Base-by-base conservation (phyloP, 1,140 invertebrate species). In the Gryllus bimaculatus region DNA sequence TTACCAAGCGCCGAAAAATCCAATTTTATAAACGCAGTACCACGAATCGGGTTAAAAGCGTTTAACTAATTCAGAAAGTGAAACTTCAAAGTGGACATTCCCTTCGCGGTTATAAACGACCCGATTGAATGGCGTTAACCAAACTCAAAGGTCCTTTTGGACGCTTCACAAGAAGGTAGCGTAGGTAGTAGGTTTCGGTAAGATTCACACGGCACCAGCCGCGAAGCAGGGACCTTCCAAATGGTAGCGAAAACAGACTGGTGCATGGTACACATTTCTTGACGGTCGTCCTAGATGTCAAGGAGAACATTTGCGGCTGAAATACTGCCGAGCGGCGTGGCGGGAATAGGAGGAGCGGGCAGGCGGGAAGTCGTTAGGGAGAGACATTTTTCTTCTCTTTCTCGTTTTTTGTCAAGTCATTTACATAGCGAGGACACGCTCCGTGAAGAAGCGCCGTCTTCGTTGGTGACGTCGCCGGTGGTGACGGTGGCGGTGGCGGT, bases 351-450 rank as follows among this genome's bases (percentile, higher is more conserved):
- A 18, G 54, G 54, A 66, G 18, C 10, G 54, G 10, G 10, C 18
- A 66, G 54, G 54, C 54, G 54, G 54, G 54, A 66, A 66, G 54
- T 66, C 54, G 54, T 66, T 66, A 66, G 54, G 54, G 54, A 66
- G 7, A 7, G 54, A 66, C 54, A 66, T 66, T 66, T 66, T 66
- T 66, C 54, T 66, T 66, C 54, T 66, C 54, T 10, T 66, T 66
- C 54, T 66, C 54, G 0, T 10, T 66, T 66, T 66, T 66, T 7
- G 2, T 7, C 10, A 66, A 66, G 54, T 66, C 54, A 66, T 66
- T 66, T 66, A 18, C 54, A 66, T 66, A 18, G 54, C 54, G 54
- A 66, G 54, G 54, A 66, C 54, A 66, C 54, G 10, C 7, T 10
- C 54, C 54, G 10, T 66, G 54, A 18, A 66, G 18, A 10, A 66